Conservation (phyloP, 2,888 invertebrate genomes). For the Physocephala rufipes region DNA sequence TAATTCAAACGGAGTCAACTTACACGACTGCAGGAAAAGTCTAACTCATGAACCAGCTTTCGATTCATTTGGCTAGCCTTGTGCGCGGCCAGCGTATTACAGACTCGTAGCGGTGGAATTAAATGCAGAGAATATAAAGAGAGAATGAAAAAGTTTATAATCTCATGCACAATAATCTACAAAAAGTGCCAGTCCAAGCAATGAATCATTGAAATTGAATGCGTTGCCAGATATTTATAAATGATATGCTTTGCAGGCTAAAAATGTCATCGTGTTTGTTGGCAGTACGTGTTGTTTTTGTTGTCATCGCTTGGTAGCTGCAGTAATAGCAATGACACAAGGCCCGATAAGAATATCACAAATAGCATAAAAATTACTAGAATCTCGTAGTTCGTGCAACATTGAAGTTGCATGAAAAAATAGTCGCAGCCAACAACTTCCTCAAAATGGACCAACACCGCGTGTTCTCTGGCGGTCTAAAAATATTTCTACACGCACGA, state of each 20-base stretch:
- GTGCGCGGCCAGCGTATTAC: too few relatives aligned
- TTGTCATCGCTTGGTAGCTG: too few relatives aligned
- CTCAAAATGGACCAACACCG: background rate
- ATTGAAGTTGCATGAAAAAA: background rate
- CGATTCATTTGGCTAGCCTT: too few relatives aligned
- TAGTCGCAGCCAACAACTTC: slow-evolving; percentile 1
- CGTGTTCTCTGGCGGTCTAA: background rate
- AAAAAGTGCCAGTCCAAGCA: slow-evolving; percentile 1
- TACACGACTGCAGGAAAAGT: too few relatives aligned
- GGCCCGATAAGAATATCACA: background rate
- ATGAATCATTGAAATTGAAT: slow-evolving; percentile 27
- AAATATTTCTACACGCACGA: too few relatives aligned
- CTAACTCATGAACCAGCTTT: too few relatives aligned
- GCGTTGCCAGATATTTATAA: slow-evolving; percentile 32
- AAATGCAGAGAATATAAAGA: background rate
- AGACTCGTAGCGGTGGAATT: slow-evolving; percentile 8
- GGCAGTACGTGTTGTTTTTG: too few relatives aligned
- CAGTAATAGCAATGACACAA: background rate
- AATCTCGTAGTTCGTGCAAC: background rate
- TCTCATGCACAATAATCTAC: background rate
- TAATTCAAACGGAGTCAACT: too few relatives aligned
- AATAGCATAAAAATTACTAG: background rate
- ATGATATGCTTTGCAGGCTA: slow-evolving; percentile 35
- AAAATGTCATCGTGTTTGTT: slow-evolving; percentile 35
- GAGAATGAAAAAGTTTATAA: background rate